Evolutionary conservation across 2,797 vertebrate species (phyloP).

Genomic region (Gephyroberyx darwinii): DNA sequence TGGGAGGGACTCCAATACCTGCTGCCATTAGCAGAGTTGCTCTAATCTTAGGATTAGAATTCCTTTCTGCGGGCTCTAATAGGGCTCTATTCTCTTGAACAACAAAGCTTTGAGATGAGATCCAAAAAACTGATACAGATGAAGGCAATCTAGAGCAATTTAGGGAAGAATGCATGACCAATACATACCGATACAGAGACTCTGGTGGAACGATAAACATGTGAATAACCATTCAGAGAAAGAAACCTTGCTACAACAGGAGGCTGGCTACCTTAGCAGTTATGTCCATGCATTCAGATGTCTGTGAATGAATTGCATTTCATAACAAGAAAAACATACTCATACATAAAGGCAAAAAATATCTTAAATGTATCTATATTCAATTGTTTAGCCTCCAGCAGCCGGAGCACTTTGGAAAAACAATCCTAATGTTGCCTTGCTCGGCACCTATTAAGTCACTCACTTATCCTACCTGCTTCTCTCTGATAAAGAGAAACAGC

Average conservation of each 20-base stretch:
- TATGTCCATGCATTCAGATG: conserved; percentile 14
- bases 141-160: conserved; percentile 64
- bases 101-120: conserved; percentile 58
- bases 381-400: not conserved
- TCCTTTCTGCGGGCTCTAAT: conserved; percentile 56
- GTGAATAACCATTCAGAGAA: conserved; percentile 41
- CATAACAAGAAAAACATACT: not conserved
- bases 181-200: conserved; percentile 45
- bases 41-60: conserved; percentile 66
- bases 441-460: conserved; percentile 29
- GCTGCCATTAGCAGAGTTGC: conserved; percentile 5
- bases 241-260: conserved; percentile 30
- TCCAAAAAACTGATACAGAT: conserved; percentile 55
- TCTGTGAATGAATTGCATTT: conserved; percentile 20
- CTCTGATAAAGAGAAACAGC: conserved; percentile 30
- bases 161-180: conserved; percentile 55
- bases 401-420: not conserved
- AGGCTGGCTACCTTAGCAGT: conserved; percentile 19
- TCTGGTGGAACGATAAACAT: conserved; percentile 54
- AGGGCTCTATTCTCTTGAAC: conserved; percentile 58
- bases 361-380: not conserved
- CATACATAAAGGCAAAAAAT: not conserved
- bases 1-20: conserved; percentile 28
- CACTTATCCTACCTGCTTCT: conserved; percentile 30
- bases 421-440: conserved; percentile 8